Conservation (phyloP, 1,140 invertebrate species). For the Diabrotica virgifera region DNA sequence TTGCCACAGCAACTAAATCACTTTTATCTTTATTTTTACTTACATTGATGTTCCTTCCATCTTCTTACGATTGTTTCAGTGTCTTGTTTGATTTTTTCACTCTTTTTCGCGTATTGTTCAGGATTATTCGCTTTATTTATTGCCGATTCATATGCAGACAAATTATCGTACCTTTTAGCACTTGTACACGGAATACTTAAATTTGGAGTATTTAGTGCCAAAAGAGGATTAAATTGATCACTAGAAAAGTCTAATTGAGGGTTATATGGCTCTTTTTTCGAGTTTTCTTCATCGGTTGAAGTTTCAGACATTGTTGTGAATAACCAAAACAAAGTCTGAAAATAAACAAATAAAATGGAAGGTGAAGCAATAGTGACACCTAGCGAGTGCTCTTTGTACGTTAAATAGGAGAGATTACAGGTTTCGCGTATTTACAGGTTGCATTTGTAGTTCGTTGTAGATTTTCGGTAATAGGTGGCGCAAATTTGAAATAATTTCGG, state of each 20-base stretch:
- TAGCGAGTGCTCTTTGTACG: neutral
- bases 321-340: neutral
- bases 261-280: slow-evolving; percentile 47
- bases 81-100: slow-evolving; percentile 21
- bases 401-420: neutral
- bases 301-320: neutral
- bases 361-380: neutral
- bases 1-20: neutral
- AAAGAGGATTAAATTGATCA: slow-evolving; percentile 64
- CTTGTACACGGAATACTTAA: slow-evolving; percentile 50
- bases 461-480: no score
- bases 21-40: slow-evolving; percentile 30
- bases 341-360: neutral
- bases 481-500: no score
- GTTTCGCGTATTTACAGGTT: neutral
- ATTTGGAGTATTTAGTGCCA: slow-evolving; percentile 60
- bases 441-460: no score
- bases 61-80: slow-evolving; percentile 31
- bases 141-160: slow-evolving; percentile 55
- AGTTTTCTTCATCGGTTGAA: slow-evolving; percentile 35
- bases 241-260: slow-evolving; percentile 62
- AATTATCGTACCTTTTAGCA: slow-evolving; percentile 61
- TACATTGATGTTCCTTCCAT: slow-evolving; percentile 52
- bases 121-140: slow-evolving; percentile 21
- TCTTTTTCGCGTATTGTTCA: slow-evolving; percentile 11